Percentiles rank a stretch among this genome's conserved stretches.
phyloP scores from a whole-genome alignment of 1,140 invertebrate genomes.

The Heliconius melpomene region DNA sequence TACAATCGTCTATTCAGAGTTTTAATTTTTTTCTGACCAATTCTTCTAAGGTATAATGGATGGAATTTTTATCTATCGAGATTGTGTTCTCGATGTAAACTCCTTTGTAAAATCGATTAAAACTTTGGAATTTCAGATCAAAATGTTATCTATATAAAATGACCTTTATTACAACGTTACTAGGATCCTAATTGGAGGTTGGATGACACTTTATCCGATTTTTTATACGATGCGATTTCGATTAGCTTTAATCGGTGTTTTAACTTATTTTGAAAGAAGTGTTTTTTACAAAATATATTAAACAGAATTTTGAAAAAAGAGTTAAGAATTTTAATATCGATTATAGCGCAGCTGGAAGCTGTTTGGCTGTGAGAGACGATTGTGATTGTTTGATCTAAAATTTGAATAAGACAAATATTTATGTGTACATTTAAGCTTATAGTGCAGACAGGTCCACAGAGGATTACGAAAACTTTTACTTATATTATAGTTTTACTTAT shows the following conservation, averaged over 20 bases:
- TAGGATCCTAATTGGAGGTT: slow-evolving; percentile 19
- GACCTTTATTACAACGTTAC: slow-evolving; percentile 38
- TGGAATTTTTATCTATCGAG: slow-evolving; percentile 40
- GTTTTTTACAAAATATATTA: neutral
- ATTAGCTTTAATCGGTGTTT: neutral
- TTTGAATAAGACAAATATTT: too few species aligned
- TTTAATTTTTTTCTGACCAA: neutral
- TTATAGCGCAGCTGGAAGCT: too few species aligned
- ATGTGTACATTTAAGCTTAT: too few species aligned
- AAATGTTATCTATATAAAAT: slow-evolving; percentile 27
- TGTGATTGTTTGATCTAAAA: too few species aligned
- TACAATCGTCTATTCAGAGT: too few species aligned
- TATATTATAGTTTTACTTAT: too few species aligned
- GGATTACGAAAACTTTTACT: too few species aligned
- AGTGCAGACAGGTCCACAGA: too few species aligned
- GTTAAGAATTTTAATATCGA: too few species aligned
- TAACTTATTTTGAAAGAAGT: neutral
- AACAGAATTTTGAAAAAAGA: too few species aligned
- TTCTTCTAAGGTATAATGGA: neutral
- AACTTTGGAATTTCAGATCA: slow-evolving; percentile 39
- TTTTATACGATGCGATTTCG: slow-evolving; percentile 24
- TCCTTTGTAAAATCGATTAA: slow-evolving; percentile 36
- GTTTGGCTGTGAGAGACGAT: too few species aligned
- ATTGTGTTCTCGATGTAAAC: slow-evolving; percentile 38
- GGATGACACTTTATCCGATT: slow-evolving; percentile 1